These are phyloP conservation scores for Cephus spinipes DNA, from an alignment of 2,888 invertebrate species.

Conservation along the genomic window DNA sequence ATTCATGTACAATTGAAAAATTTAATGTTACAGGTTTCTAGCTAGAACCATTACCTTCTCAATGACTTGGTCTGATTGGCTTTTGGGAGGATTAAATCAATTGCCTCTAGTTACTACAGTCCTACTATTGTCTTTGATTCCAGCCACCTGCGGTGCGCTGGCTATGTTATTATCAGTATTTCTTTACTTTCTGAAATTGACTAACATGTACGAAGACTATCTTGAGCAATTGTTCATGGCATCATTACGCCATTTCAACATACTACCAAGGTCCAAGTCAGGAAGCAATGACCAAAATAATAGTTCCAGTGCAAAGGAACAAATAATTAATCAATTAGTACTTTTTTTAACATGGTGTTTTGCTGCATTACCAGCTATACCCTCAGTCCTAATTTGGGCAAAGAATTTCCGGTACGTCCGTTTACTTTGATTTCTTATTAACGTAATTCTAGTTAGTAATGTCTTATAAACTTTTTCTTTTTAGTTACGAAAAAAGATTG, in stretches of 20 bases:
- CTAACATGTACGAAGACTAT: constrained; percentile 81
- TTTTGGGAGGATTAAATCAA: constrained; percentile 75
- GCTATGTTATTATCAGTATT: constrained; percentile 69
- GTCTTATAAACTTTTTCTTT: constrained; percentile 15
- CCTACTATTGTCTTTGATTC: constrained; percentile 73
- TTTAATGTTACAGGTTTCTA: constrained; percentile 62
- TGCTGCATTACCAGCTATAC: constrained; percentile 77
- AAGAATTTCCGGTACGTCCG: constrained; percentile 78
- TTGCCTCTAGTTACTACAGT: constrained; percentile 78
- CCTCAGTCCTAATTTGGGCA: constrained; percentile 83
- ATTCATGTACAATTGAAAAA: neutral
- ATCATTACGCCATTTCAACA: constrained; percentile 64
- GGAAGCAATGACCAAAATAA: constrained; percentile 25
- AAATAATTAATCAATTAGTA: constrained; percentile 80
- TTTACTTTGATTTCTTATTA: neutral
- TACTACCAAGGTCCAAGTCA: constrained; percentile 53
- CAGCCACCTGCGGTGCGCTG: constrained; percentile 80
- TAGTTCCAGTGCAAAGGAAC: constrained; percentile 33
- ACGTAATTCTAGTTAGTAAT: constrained; percentile 16
- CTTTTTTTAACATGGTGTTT: constrained; percentile 77
- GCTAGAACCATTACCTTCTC: constrained; percentile 67
- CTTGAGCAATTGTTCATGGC: constrained; percentile 74
- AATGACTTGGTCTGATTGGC: constrained; percentile 72
- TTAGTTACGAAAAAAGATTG: constrained; percentile 53
- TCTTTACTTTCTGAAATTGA: constrained; percentile 70